These are phyloP conservation scores for Drosophila melanocephala DNA, from an alignment of 2,888 invertebrate species.

Conservation along the genomic window DNA sequence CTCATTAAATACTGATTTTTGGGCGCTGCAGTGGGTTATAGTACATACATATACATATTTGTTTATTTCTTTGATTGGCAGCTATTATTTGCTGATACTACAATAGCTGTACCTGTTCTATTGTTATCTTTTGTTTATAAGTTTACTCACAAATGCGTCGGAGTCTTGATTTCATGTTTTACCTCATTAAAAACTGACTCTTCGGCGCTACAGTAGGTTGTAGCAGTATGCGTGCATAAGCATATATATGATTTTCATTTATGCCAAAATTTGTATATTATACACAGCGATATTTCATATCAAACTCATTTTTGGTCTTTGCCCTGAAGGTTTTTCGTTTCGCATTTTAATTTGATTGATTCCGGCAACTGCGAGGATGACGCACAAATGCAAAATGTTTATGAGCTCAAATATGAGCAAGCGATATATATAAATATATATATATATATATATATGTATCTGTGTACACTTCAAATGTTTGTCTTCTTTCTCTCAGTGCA, in stretches of 20 bases:
- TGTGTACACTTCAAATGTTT: neutral
- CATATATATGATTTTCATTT: neutral
- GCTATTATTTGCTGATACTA: neutral
- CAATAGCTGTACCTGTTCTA: no score
- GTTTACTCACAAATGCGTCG: neutral
- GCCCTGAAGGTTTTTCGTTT: neutral
- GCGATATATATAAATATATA: neutral
- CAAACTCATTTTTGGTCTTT: neutral
- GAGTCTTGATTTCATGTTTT: neutral
- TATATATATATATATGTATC: neutral
- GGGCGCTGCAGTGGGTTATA: no score
- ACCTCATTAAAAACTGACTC: neutral
- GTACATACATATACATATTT: no score
- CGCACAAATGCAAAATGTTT: neutral
- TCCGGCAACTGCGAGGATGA: neutral
- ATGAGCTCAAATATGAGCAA: neutral
- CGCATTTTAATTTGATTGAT: constrained; percentile 1
- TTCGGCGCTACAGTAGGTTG: neutral
- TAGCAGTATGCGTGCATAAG: neutral
- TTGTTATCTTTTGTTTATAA: neutral
- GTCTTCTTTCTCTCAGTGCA: neutral
- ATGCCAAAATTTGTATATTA: neutral
- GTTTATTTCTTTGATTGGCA: neutral
- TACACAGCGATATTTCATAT: neutral
- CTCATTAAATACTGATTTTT: no score